These are phyloP conservation scores for Synanthedon andrenaeformis DNA, from an alignment of 2,888 invertebrate genomes.

Conservation along the genomic window DNA sequence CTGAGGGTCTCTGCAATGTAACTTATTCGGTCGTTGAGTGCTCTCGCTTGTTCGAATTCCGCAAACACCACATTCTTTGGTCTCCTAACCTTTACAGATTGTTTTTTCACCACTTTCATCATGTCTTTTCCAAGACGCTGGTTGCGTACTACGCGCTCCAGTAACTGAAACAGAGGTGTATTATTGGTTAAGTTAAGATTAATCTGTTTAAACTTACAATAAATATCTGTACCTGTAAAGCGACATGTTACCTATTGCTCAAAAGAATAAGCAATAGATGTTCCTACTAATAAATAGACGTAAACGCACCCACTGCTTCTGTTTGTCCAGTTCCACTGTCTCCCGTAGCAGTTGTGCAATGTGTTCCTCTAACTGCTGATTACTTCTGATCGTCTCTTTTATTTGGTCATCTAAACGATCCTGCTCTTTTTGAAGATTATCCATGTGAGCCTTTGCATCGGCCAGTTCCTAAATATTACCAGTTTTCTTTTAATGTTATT, in stretches of 20 bases:
- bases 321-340: constrained; percentile 34
- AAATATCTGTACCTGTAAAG: neutral
- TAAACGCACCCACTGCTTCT: constrained; percentile 47
- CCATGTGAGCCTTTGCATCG: constrained; percentile 35
- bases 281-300: too few species aligned
- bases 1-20: constrained; percentile 69
- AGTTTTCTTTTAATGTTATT: neutral
- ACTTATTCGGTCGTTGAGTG: constrained; percentile 69
- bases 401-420: constrained; percentile 35
- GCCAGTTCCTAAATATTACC: constrained; percentile 30
- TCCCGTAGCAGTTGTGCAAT: constrained; percentile 44
- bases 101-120: constrained; percentile 54
- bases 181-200: neutral
- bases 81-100: constrained; percentile 39
- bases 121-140: constrained; percentile 78
- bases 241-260: too few species aligned
- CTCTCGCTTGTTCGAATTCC: constrained; percentile 70
- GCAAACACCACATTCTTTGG: constrained; percentile 59
- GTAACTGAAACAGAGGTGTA: constrained; percentile 29
- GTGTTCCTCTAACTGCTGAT: constrained; percentile 44
- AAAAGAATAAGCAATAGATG: too few species aligned
- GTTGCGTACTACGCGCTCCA: constrained; percentile 73
- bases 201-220: neutral
- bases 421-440: constrained; percentile 37
- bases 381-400: constrained; percentile 25